Evolutionary conservation across 2,797 vertebrate genomes (phyloP).

Genomic region (Ataeniobius toweri): DNA sequence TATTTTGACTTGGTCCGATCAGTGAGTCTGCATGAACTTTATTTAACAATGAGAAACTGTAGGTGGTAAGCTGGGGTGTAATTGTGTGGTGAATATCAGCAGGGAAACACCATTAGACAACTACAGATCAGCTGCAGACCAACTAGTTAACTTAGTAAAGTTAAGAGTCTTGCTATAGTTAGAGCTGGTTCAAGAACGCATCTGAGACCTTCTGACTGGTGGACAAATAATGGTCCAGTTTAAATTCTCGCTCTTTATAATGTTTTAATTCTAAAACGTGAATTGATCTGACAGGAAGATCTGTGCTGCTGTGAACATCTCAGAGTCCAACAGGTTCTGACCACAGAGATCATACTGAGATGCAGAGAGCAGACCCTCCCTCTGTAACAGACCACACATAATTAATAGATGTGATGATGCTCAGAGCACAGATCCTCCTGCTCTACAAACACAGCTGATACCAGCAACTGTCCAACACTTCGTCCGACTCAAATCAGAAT

Average conservation of each 20-base stretch:
- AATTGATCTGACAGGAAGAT: background rate
- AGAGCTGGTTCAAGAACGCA: background rate
- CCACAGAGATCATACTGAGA: background rate
- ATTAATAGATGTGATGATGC: constrained; percentile 94
- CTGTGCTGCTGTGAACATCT: background rate
- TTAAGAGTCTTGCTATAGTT: background rate
- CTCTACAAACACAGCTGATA: constrained; percentile 95
- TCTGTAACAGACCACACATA: constrained; percentile 95
- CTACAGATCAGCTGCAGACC: background rate
- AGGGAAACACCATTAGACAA: background rate
- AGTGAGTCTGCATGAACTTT: too few relatives aligned
- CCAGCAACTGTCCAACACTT: constrained; percentile 84
- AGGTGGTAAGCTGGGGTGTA: too few relatives aligned
- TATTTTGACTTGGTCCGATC: too few relatives aligned
- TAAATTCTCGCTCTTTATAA: background rate
- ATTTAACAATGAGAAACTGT: too few relatives aligned
- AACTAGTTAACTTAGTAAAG: background rate
- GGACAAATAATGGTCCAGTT: background rate
- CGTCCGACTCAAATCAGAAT: constrained; percentile 9
- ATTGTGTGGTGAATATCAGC: background rate
- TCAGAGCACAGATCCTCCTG: constrained; percentile 89
- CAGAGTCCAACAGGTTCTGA: background rate
- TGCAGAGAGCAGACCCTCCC: background rate
- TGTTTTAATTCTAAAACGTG: background rate
- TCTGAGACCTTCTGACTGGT: background rate